Base-by-base conservation (phyloP, 2,797 vertebrate genomes). In the Clarias platycephalus region DNA sequence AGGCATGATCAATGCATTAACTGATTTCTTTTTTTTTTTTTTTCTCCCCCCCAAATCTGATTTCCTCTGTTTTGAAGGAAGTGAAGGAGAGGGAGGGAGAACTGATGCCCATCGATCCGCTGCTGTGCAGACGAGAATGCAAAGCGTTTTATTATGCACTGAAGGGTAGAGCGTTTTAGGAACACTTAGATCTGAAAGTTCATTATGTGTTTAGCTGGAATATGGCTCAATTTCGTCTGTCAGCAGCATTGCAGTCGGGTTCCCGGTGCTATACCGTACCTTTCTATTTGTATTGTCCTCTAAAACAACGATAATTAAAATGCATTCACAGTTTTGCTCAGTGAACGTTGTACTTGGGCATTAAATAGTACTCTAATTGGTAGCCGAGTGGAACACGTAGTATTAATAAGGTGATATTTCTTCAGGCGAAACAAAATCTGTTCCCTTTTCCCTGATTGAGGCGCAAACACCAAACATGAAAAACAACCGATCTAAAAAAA, bases 61-160 rank as follows among this genome's bases (percentile, higher is more conserved):
- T 95, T 95, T 95, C 92, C 93, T 90, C 92, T 93, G 93, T 95
- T 95, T 94, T 94, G 93, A 93, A 94, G 94, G 93, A 93, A 94
- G 94, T 94, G 88, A 88, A 94, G 93, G 87, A 88, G 91, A 91
- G 91, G 89, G 92, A 95, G 94, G 93, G 92, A 91, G 92, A 93
- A 91, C 93, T 94, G 94, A 95, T 94, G 93, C 91, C 89, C 94
- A 95, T 95, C 93, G 94, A 95, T 95, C 86, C 76, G 92, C 93
- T 95, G 94, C 96, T 95, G 96, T 96, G 96, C 96, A 95, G 96
- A 96, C 95, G 95, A 96, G 94, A 95, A 95, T 95, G 93, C 94
- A 93, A 94, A 95, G 92, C 91, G 88, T 94, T 96, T 97, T 97
- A 97, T 98, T 97, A 97, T 95, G 95, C 93, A 93, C 93, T 93